Evolutionary conservation across 2,797 vertebrate genomes (phyloP), one percentile per base, ranked within the genome.

Genomic region (Varecia variegata): DNA sequence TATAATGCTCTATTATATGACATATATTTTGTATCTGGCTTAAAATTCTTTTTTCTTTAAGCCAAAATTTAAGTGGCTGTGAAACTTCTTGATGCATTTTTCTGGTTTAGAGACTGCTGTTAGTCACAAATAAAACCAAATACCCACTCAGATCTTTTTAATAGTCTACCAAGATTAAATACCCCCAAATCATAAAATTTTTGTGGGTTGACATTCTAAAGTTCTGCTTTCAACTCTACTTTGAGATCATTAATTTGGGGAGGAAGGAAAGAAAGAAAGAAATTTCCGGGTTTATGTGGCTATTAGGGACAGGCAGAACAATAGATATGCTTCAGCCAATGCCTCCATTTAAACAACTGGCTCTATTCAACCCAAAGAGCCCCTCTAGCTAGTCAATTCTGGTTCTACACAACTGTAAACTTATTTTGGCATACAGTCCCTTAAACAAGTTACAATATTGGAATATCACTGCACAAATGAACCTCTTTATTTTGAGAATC

Each of bases 121-220:
- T 76, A 35, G 35, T 68, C 71, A 80, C 52, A 79, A 84, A 84
- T 88, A 93, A 98, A 93, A 96, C 38, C 40, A 93, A 95, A 79
- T 91, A 74, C 79, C 14, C 74, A 88, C 74, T 74, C 81, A 74
- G 88, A 90, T 86, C 79, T 97, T 94, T 93, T 87, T 90, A 95
- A 83, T 58, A 86, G 62, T 88, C 90, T 79, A 80, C 73, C 74
- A 96, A 88, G 52, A 73, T 92, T 90, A 94, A 95, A 60, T 88
- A 71, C 21, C 18, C 73, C 73, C 58, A 90, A 96, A 82, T 52
- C 47, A 71, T 88, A 83, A 90, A 68, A 94, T 94, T 97, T 97
- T 95, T 95, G 93, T 95, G 96, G 92, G 38, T 67, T 97, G 27
- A 93, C 65, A 76, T 95, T 94, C 80, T 89, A 23, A 95, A 88